Base-by-base conservation (phyloP, 2,797 vertebrate genomes). In the Mus minutoides region DNA sequence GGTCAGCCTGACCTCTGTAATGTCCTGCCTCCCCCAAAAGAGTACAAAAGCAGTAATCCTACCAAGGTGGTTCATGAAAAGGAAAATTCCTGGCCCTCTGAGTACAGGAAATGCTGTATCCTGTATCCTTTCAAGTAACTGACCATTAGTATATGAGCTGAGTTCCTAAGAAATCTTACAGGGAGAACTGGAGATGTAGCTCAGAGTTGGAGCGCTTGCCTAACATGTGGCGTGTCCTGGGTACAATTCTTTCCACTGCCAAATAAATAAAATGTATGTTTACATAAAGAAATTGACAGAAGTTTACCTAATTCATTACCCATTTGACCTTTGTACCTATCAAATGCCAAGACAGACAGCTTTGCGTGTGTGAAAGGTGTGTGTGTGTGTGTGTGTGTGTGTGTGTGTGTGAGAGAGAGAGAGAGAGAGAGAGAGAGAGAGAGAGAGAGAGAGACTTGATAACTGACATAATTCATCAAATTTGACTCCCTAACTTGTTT, bases 401-500 rank as follows among this genome's bases (percentile, higher is more conserved):
- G 76, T 78, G 46, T 78, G 29, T 46, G 40, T 77, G 26, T 11
- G 13, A 5, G 71, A 26, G 71, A 43, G 73, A 43, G 60, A 12
- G 77, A 78, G 87, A 21, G 77, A 78, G 87, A 73, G 75, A 29
- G 43, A 31, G 76, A 49, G 43, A 77, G 75, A 4, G 52, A 3
- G 49, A 56, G n/a, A 31, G 26, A 29, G 24, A 43, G 80, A 62
- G 14, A 64, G 58, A 84, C 17, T 26, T 43, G 67, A 13, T 86
- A 34, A 24, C 67, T 71, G 84, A 37, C 84, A 29, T 37, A 67
- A 37, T 54, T 37, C 67, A 46, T 64, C 56, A 85, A n/a, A 91
- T 83, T 75, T 93, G 46, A 76, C 69, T 79, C n/a, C 5, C 54
- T 64, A 76, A 17, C 43, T 94, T 46, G 88, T 95, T 89, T 96